Base-by-base conservation (phyloP, 1,140 invertebrate genomes). In the Nebria ingens region DNA sequence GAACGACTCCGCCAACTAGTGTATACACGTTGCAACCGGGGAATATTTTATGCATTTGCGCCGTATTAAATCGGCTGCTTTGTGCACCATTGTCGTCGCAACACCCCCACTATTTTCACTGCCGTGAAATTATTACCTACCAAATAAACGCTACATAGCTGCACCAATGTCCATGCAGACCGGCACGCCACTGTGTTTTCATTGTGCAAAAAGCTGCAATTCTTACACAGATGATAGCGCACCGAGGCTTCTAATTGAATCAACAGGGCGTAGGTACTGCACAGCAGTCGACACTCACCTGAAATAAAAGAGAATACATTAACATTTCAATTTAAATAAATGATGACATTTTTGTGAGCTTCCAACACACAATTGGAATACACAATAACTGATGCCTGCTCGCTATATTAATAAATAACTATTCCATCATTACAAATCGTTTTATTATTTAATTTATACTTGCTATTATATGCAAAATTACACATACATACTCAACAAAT, bases 241-340 rank as follows among this genome's bases (percentile, higher is more conserved):
- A 34, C 25, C 25, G 25, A n/a, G n/a, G n/a, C n/a, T 34, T 9
- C 25, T 34, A 45, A 45, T 45, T 45, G 40, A 45, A 45, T 45
- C 40, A 45, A 45, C 40, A 45, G 4, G 40, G 17, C n/a, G n/a
- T n/a, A n/a, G n/a, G n/a, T n/a, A n/a, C n/a, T n/a, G n/a, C n/a
- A 45, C 3, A 17, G 40, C 9, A 45, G 3, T 9, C 15, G 15
- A 17, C 15, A 45, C 40, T 45, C 40, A 45, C 40, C 40, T 45
- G 40, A 17, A 45, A 45, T 17, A 45, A 45, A 45, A 45, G 40
- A 45, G 40, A 45, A 45, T 45, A 45, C 9, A 45, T 45, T 45
- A 45, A 3, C 17, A 45, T 17, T 3, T 17, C 17, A 17, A 17
- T 12, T 9, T 12, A 45, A 45, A 45, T 17, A 12, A 45, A 45